A percentile compares a stretch with the other conserved stretches of the same genome.
Conservation (phyloP, 2,797 vertebrate genomes). For the Falco naumanni region DNA sequence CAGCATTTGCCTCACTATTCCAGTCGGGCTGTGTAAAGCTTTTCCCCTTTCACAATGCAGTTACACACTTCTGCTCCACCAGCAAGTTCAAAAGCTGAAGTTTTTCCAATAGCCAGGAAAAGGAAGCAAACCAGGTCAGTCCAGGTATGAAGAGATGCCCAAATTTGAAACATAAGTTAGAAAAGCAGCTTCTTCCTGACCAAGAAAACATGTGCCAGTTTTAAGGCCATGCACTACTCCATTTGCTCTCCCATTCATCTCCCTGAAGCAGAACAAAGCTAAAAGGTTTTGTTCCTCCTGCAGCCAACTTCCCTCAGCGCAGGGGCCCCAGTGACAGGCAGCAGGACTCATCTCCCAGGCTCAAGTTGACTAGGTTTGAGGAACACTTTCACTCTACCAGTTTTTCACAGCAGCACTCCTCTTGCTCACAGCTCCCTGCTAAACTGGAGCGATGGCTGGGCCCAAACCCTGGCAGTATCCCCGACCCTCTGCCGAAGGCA, state of each 20-base stretch:
- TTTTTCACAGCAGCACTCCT: background rate
- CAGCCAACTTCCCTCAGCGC: too few relatives aligned
- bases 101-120: background rate
- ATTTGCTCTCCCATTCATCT: background rate
- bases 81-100: background rate
- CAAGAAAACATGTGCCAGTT: background rate
- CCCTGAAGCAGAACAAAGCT: background rate
- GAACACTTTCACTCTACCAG: background rate
- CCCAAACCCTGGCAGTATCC: accelerated
- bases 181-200: background rate
- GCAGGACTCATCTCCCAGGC: background rate
- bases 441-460: background rate
- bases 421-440: background rate
- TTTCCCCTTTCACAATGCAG: background rate
- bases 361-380: background rate
- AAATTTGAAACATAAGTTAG: background rate
- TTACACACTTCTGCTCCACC: background rate
- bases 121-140: background rate
- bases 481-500: background rate
- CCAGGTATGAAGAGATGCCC: background rate
- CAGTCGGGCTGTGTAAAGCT: accelerated
- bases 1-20: background rate
- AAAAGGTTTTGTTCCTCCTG: background rate
- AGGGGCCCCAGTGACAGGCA: accelerated
- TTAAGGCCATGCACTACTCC: background rate